These are phyloP conservation scores for Epicampocera succincta DNA, from an alignment of 2,888 invertebrate species.

Conservation along the genomic window DNA sequence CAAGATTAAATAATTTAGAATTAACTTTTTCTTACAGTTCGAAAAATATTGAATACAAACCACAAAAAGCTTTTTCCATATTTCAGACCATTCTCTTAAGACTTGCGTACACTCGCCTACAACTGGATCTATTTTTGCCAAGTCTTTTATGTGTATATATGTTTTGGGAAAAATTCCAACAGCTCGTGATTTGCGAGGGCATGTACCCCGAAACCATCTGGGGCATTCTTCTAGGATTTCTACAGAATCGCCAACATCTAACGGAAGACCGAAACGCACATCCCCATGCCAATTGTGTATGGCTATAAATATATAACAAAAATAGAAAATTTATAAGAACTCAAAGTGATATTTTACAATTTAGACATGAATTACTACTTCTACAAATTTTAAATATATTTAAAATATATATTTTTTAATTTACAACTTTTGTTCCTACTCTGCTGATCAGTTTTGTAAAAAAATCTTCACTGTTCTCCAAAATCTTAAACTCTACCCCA, in stretches of 20 bases:
- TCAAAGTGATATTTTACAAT: not conserved
- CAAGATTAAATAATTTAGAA: slow-evolving; percentile 60
- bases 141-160: slow-evolving; percentile 92
- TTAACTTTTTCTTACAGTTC: not conserved
- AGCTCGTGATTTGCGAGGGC: slow-evolving; percentile 87
- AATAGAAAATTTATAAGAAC: not conserved
- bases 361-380: not conserved
- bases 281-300: slow-evolving; percentile 95
- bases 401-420: no score
- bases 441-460: no score
- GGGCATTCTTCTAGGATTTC: slow-evolving; percentile 95
- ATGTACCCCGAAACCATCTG: slow-evolving; percentile 92
- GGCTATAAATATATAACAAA: slow-evolving; percentile 82
- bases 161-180: slow-evolving; percentile 89
- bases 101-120: slow-evolving; percentile 95
- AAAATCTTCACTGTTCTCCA: no score
- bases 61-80: slow-evolving; percentile 96
- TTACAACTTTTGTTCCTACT: no score
- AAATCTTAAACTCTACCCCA: no score
- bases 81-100: slow-evolving; percentile 94
- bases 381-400: no score
- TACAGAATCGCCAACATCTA: slow-evolving; percentile 96
- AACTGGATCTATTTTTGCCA: slow-evolving; percentile 93
- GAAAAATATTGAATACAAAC: slow-evolving; percentile 83
- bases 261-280: slow-evolving; percentile 88